These are phyloP conservation scores for Nymphalis c-album DNA, from an alignment of 2,888 invertebrate species.

Conservation along the genomic window DNA sequence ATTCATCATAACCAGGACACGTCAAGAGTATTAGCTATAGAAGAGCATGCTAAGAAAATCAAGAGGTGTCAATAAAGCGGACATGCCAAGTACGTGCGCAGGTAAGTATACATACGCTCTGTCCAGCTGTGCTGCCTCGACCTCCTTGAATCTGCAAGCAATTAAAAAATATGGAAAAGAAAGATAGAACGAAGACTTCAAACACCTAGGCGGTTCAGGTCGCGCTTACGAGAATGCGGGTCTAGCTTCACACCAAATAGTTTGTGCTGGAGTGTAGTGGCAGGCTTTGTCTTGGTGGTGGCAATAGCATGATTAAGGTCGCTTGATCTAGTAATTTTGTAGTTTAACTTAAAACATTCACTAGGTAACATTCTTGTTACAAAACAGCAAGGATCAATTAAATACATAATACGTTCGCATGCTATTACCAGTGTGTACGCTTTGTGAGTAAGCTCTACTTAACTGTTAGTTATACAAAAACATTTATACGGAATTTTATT, in stretches of 20 bases:
- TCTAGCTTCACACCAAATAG: slow-evolving; percentile 61
- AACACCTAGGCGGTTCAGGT: slow-evolving; percentile 63
- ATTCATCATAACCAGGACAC: neutral
- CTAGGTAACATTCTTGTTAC: slow-evolving; percentile 35
- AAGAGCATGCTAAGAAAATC: slow-evolving; percentile 25
- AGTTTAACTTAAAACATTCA: slow-evolving; percentile 20
- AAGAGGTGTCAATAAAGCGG: slow-evolving; percentile 54
- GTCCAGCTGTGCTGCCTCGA: slow-evolving; percentile 89
- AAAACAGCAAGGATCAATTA: slow-evolving; percentile 50
- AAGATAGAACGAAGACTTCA: slow-evolving; percentile 66
- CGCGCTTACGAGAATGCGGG: slow-evolving; percentile 51
- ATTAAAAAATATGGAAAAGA: slow-evolving; percentile 80
- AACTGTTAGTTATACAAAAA: slow-evolving; percentile 56
- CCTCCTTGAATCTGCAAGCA: slow-evolving; percentile 93
- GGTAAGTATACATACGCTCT: slow-evolving; percentile 89
- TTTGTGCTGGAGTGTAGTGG: slow-evolving; percentile 67
- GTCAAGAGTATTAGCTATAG: slow-evolving; percentile 13
- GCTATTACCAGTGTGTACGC: slow-evolving; percentile 62
- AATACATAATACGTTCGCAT: slow-evolving; percentile 53
- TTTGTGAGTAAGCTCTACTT: slow-evolving; percentile 74
- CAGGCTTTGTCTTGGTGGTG: slow-evolving; percentile 53
- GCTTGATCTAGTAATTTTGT: slow-evolving; percentile 15
- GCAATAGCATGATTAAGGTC: slow-evolving; percentile 55
- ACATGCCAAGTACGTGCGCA: slow-evolving; percentile 60
- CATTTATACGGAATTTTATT: slow-evolving; percentile 26